Evolutionary conservation across 1,140 invertebrate genomes (phyloP), one percentile per base, ranked within the genome.

Genomic region (Tetramorium simillimum): DNA sequence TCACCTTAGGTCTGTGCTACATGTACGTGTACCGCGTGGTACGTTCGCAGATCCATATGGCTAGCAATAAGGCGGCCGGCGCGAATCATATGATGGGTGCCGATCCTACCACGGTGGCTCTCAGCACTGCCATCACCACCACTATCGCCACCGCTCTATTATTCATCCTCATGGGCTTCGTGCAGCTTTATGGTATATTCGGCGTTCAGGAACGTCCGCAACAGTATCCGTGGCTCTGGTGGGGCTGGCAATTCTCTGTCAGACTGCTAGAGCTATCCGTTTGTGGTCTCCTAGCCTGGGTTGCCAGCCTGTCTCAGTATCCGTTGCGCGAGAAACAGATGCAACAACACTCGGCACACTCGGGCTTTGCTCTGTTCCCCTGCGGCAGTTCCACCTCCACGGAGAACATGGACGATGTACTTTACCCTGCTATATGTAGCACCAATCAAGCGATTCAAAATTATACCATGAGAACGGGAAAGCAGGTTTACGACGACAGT

Each of bases 231-330:
- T 99, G 98, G 98, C 95, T 98, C 7, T 98, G 98, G 96, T 99
- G 98, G 98, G 97, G 97, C 14, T 98, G 98, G 95, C 97, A 98
- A 90, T 97, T 98, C 88, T 97, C 97, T 2, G 96, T 98, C 43
- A 96, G 98, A 24, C 95, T 98, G 0, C 96, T 98, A 49, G 98
- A 99, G 93, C 96, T 98, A 33, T 96, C 97, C 1, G 97, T 99
- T 89, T 98, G 98, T 87, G 97, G 97, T 10, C 95, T 98, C 16
- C 96, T 99, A 86, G 97, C 97, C 0, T 98, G 98, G 96, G 97
- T 98, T 3, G 97, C 97, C 69, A 97, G 98, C 89, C 92, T 97
- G 60, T 94, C 95, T 86, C 94, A 95, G 56, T 95, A 95, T 86
- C 95, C 95, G 0, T 76, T 96, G 21, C 91, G 95, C 18, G 95